Conservation (phyloP, 2,113 vertebrate genomes). For the Ondatra zibethicus region DNA sequence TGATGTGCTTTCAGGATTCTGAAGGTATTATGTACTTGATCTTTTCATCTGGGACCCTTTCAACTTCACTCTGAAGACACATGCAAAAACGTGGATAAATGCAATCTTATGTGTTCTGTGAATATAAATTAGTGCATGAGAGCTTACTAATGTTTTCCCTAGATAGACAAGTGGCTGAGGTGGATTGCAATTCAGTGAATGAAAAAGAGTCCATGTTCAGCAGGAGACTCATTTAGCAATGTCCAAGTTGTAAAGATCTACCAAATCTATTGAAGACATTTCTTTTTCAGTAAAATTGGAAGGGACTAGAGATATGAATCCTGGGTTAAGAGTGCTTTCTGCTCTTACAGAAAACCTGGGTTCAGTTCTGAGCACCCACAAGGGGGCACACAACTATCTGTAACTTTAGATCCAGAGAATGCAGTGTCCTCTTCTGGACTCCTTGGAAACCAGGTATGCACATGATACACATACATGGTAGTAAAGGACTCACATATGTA, state of each 20-base stretch:
- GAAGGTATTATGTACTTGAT: neutral
- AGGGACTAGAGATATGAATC: neutral
- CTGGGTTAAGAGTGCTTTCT: too few relatives aligned
- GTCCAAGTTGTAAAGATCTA: neutral
- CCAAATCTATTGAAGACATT: neutral
- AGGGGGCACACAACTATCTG: neutral
- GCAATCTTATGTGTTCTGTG: neutral
- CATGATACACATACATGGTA: neutral
- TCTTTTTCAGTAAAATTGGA: neutral
- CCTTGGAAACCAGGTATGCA: neutral
- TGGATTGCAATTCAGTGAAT: neutral
- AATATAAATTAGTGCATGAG: neutral
- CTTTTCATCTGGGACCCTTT: neutral
- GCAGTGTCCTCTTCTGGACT: neutral
- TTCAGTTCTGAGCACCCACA: neutral
- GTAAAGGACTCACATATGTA: neutral
- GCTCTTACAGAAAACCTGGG: neutral
- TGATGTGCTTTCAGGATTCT: neutral
- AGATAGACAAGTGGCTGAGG: neutral
- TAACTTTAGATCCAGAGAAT: neutral
- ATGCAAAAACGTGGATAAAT: neutral
- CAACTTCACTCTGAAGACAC: neutral
- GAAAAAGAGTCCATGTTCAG: neutral
- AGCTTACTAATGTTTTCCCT: neutral
- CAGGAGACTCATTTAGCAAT: neutral